A percentile compares a stretch with the other conserved stretches of the same genome.
Evolutionary conservation across 1,140 invertebrate genomes (phyloP).

Genomic region (Littorina saxatilis): DNA sequence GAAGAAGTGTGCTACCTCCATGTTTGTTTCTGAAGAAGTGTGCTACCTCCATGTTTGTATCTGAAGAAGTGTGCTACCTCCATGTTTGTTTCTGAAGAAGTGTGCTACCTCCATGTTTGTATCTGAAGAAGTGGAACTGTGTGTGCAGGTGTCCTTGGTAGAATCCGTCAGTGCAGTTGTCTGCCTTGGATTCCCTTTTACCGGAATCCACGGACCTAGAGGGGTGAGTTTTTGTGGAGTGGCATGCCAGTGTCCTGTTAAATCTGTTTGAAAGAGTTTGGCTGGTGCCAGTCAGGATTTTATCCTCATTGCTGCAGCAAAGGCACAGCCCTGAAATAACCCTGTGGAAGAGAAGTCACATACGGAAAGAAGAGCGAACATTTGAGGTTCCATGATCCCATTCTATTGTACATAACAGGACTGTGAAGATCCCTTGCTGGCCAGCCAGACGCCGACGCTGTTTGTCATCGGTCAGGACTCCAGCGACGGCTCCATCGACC

Average conservation of each 20-base stretch:
- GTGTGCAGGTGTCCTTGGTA: slow-evolving; percentile 73
- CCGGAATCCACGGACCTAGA: slow-evolving; percentile 84
- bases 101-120: too few relatives aligned
- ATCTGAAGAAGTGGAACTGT: slow-evolving; percentile 58
- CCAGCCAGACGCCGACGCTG: slow-evolving; percentile 84
- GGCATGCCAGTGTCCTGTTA: too few relatives aligned
- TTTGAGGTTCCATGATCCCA: not conserved
- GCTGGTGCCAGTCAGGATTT: too few relatives aligned
- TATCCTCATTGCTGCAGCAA: too few relatives aligned
- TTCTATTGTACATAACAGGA: slow-evolving; percentile 72
- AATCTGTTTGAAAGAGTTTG: too few relatives aligned
- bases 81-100: too few relatives aligned
- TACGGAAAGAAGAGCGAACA: not conserved
- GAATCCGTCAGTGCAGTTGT: slow-evolving; percentile 84
- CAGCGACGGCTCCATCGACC: slow-evolving; percentile 81
- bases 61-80: too few relatives aligned
- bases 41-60: too few relatives aligned
- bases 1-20: too few relatives aligned
- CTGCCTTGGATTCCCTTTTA: slow-evolving; percentile 88
- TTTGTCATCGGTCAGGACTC: slow-evolving; percentile 90
- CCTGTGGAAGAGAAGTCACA: not conserved
- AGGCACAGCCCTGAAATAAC: not conserved
- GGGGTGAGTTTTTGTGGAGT: slow-evolving; percentile 76
- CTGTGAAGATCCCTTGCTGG: slow-evolving; percentile 86
- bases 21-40: too few relatives aligned